Evolutionary conservation across 2,797 vertebrate genomes (phyloP), one percentile per base, ranked within the genome.

Genomic region (Lacerta viridis): DNA sequence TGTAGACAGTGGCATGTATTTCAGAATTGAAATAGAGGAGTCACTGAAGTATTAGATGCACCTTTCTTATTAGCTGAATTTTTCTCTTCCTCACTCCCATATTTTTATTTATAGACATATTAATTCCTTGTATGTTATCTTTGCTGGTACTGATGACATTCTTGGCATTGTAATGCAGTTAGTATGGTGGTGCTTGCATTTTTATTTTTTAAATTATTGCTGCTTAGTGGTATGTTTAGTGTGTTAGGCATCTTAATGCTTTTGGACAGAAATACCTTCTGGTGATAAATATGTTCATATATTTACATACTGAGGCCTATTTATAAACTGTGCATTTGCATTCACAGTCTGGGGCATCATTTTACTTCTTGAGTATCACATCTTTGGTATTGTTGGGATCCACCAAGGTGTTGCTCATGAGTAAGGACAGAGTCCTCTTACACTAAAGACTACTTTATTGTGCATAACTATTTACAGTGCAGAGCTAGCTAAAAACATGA

Each of bases 21-120:
- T 86, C 85, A 59, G 27, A 80, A 20, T 41, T n/a, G 69, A 87
- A 81, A 80, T 2, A 43, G 55, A n/a, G 72, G 46, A 79, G 43
- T 36, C 27, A 4, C 20, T 5, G 50, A 64, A 72, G 46, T 25
- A n/a, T 72, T 6, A 69, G n/a, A 74, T 36, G 5, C 25, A 7
- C 23, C 2, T 33, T 39, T 39, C 23, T 36, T 61, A 29, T 33
- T 59, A 17, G 9, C 18, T 55, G 77, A 75, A 18, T 75, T 18
- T 33, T 39, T 39, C 9, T 55, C 59, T 61, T 20, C 59, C 20
- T 61, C 59, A 50, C 11, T 61, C 59, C 59, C 59, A 4, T 20
- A 17, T 50, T 78, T 33, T 68, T 23, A 7, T 20, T 39, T 5
- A 27, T 11, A 64, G 29, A n/a, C 55, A 55, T 55, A 25, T 5